Evolutionary conservation across 2,797 vertebrate species (phyloP).

Genomic region (Odontamblyopus lacepedii): DNA sequence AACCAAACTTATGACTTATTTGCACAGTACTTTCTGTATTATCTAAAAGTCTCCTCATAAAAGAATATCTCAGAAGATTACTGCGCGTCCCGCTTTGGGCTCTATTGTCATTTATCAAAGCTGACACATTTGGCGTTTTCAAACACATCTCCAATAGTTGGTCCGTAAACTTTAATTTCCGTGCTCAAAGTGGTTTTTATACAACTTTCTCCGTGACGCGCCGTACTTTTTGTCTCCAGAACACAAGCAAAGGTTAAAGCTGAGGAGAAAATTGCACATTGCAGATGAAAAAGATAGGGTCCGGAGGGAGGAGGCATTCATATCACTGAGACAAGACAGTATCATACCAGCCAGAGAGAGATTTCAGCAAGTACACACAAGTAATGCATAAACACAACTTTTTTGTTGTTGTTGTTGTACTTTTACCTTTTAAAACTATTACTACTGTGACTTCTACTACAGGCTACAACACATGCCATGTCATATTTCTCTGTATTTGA

Average conservation of each 20-base stretch:
- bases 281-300: conserved; percentile 53
- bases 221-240: conserved; percentile 43
- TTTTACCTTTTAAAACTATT: too few species aligned
- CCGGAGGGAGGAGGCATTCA: conserved; percentile 24
- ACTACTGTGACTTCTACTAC: too few species aligned
- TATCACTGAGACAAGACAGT: conserved; percentile 21
- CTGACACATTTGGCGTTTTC: conserved; percentile 1
- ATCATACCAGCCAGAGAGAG: not conserved
- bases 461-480: too few species aligned
- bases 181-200: conserved; percentile 45
- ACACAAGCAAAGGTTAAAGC: conserved; percentile 54
- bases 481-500: too few species aligned
- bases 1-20: not conserved
- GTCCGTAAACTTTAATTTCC: conserved; percentile 60
- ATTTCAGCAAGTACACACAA: not conserved
- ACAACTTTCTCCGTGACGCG: conserved; percentile 24
- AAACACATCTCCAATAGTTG: conserved; percentile 16
- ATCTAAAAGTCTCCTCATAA: conserved; percentile 31
- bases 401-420: not conserved
- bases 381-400: not conserved
- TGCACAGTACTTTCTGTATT: conserved; percentile 5
- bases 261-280: conserved; percentile 36
- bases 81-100: conserved; percentile 19
- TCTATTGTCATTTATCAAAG: conserved; percentile 35
- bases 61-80: conserved; percentile 22